Conservation (phyloP, 2,113 vertebrate genomes). For the Megaceryle torquata region DNA sequence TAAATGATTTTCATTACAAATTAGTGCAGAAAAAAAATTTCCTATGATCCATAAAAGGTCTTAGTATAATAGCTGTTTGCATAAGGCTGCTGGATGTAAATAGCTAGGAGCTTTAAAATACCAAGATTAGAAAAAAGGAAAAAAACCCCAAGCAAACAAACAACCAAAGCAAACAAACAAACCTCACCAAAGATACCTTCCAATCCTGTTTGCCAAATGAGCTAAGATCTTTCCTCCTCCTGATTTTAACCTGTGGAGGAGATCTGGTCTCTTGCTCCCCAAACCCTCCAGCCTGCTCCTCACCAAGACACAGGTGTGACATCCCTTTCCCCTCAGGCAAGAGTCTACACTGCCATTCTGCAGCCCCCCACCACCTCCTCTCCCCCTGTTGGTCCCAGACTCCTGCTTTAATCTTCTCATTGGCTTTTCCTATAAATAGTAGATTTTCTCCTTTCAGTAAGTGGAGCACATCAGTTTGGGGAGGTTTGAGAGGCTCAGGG, state of each 20-base stretch:
- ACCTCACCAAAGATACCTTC: neutral
- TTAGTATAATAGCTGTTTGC: neutral
- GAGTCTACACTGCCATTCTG: fast-evolving
- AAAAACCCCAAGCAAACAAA: neutral
- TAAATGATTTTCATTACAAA: neutral
- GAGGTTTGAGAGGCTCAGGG: neutral
- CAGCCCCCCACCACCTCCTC: neutral
- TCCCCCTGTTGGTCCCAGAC: fast-evolving
- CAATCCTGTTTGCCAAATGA: neutral
- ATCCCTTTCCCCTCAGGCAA: neutral
- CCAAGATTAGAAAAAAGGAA: neutral
- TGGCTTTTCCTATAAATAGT: neutral
- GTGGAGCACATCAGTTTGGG: fast-evolving
- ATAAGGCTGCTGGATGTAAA: neutral
- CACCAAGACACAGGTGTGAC: fast-evolving
- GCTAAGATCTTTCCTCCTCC: neutral
- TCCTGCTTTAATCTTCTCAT: fast-evolving
- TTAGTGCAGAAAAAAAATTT: neutral
- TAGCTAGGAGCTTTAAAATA: neutral
- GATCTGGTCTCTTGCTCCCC: neutral
- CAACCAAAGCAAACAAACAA: neutral
- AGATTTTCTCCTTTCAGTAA: neutral
- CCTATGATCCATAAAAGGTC: neutral
- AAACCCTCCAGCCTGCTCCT: neutral
- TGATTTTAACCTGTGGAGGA: neutral